A percentile compares a stretch with the other conserved stretches of the same genome.
Evolutionary conservation across 2,888 invertebrate genomes (phyloP).

Genomic region (Metalampra italica): DNA sequence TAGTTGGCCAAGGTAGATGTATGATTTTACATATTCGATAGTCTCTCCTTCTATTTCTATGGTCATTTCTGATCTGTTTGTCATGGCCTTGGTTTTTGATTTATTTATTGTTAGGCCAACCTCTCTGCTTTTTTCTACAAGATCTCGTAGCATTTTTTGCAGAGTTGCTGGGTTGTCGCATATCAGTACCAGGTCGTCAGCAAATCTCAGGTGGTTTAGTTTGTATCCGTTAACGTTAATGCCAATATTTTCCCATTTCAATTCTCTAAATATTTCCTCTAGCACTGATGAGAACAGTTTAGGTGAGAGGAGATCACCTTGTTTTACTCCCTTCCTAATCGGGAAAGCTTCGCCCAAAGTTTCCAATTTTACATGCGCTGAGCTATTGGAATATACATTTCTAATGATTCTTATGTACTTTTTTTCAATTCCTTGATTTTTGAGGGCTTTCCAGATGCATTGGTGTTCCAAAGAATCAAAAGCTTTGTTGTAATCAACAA

Average conservation of each 20-base stretch:
- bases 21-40: conserved; percentile 5
- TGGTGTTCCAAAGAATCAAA: conserved; percentile 6
- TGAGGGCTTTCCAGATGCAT: conserved; percentile 10
- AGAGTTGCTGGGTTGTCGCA: background rate
- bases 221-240: conserved; percentile 6
- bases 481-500: conserved; percentile 21
- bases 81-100: conserved; percentile 7
- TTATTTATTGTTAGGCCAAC: conserved; percentile 10
- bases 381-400: conserved; percentile 18
- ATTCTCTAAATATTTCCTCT: conserved; percentile 8
- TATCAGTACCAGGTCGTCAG: conserved; percentile 15
- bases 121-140: conserved; percentile 8
- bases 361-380: conserved; percentile 3
- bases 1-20: conserved; percentile 15
- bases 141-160: conserved; percentile 8
- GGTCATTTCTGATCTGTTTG: conserved; percentile 7
- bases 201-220: conserved; percentile 9
- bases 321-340: conserved; percentile 15
- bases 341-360: conserved; percentile 13
- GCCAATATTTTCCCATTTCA: conserved; percentile 6
- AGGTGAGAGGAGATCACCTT: conserved; percentile 18
- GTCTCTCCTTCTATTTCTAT: background rate
- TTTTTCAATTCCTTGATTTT: conserved; percentile 12
- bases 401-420: conserved; percentile 19
- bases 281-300: conserved; percentile 16